Conservation (phyloP, 2,797 vertebrate genomes). For the Percopsis omiscomaycus region DNA sequence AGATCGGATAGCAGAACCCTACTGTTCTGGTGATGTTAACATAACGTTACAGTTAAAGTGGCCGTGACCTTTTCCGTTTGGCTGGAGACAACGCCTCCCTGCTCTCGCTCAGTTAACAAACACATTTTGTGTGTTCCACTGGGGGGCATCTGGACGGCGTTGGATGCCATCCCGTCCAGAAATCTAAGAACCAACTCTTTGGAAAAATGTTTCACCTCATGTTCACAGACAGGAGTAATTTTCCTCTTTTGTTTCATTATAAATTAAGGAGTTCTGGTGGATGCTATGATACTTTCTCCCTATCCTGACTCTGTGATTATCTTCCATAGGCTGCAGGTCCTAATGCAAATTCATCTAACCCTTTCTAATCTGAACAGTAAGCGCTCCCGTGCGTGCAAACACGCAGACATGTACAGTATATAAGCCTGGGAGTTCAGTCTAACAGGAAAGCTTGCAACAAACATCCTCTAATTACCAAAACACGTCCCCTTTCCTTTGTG, state of each 20-base stretch:
- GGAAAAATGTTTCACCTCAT: constrained; percentile 14
- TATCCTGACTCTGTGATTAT: background rate
- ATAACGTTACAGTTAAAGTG: constrained; percentile 8
- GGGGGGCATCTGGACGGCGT: background rate
- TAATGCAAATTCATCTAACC: background rate
- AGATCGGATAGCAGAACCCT: no score
- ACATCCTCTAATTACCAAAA: constrained; percentile 41
- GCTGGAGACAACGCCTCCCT: constrained; percentile 24
- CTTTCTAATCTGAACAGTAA: background rate
- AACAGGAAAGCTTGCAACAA: constrained; percentile 24
- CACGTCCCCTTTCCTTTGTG: constrained; percentile 38
- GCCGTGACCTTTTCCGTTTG: constrained; percentile 40
- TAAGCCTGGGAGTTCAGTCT: constrained; percentile 10
- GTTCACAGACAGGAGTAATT: constrained; percentile 1
- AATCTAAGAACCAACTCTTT: background rate
- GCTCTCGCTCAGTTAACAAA: constrained; percentile 15
- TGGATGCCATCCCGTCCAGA: background rate
- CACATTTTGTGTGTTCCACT: constrained; percentile 22
- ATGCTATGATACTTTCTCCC: background rate
- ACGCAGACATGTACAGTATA: background rate
- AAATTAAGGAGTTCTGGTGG: background rate
- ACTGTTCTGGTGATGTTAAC: no score
- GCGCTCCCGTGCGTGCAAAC: background rate
- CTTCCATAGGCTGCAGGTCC: background rate
- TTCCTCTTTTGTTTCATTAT: background rate